Evolutionary conservation across 2,797 vertebrate species (phyloP), one percentile per base, ranked within the genome.

Genomic region (Lithobates sylvaticus): DNA sequence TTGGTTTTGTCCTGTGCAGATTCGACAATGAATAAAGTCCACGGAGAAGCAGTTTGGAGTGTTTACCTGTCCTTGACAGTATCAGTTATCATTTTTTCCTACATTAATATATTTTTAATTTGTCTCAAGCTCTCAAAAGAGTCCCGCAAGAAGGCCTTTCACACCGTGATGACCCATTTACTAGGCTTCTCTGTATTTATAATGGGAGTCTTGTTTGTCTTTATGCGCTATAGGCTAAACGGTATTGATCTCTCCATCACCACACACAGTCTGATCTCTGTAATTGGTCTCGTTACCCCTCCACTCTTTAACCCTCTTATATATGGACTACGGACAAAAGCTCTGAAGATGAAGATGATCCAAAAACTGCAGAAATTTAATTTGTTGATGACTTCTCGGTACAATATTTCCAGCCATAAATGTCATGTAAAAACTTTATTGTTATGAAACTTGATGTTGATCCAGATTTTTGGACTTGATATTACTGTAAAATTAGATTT

Each of bases 101-200:
- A 84, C 34, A 3, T 82, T 15, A 34, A 23, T 50, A 82, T 82
- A 58, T 44, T 74, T 10, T 4, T 44, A 6, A 34, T 82, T 23
- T 82, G 80, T 32, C 15, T 82, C 3, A 74, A 16, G 15, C 8
- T 82, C 12, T 73, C 80, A 1, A 44, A 65, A 44, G 50, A 64
- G 2, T 54, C 80, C 5, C 13, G 29, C 27, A 10, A 26, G 47
- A 82, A 82, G 61, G 80, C 80, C 13, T 15, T 74, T 13, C 70
- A 74, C 70, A 82, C 80, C 8, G 16, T 78, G 75, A 67, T 84
- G 32, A 84, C 75, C 34, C 83, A 84, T 67, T 64, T 84, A 8
- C 76, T 84, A 34, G 78, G 71, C 50, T 84, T 84, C 5, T 78
- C 67, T 10, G 69, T 78, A 12, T 84, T 61, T 47, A 21, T 84